A percentile compares a stretch with the other conserved stretches of the same genome.
Conservation (phyloP, 2,113 vertebrate species). For the Anolis sagrei region DNA sequence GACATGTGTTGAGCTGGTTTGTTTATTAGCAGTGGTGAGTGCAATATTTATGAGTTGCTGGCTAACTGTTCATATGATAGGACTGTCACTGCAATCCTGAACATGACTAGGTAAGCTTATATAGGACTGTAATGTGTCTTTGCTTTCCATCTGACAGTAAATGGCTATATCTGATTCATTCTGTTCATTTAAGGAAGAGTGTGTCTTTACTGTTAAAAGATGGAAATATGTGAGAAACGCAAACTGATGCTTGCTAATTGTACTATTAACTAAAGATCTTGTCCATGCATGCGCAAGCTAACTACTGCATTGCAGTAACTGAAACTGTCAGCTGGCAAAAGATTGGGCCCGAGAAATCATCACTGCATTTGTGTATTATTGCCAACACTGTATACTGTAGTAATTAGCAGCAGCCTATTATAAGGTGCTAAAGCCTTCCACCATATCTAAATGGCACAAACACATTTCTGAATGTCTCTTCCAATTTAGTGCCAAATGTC, state of each 20-base stretch:
- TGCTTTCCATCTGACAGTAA: not conserved
- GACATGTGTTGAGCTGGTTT: not conserved
- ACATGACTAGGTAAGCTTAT: not conserved
- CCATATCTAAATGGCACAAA: not conserved
- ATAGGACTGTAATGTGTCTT: not conserved
- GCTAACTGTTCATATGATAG: not conserved
- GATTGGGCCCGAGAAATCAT: not conserved
- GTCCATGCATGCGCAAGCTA: not conserved
- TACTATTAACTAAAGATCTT: not conserved
- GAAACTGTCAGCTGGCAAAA: not conserved
- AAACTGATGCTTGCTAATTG: not conserved
- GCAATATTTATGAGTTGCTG: not conserved
- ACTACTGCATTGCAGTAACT: slow-evolving; percentile 9
- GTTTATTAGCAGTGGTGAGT: not conserved
- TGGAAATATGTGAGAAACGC: not conserved
- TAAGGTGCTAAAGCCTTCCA: not conserved
- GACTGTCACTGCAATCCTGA: not conserved
- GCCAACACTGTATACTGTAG: not conserved
- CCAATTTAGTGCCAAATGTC: not conserved
- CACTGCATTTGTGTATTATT: not conserved
- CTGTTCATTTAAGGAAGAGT: not conserved
- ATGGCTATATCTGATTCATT: not conserved
- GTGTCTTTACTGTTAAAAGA: not conserved
- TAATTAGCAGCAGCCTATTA: slow-evolving; percentile 1
- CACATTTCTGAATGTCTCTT: not conserved